Evolutionary conservation across 2,888 invertebrate genomes (phyloP).

Genomic region (Drosophila testacea): DNA sequence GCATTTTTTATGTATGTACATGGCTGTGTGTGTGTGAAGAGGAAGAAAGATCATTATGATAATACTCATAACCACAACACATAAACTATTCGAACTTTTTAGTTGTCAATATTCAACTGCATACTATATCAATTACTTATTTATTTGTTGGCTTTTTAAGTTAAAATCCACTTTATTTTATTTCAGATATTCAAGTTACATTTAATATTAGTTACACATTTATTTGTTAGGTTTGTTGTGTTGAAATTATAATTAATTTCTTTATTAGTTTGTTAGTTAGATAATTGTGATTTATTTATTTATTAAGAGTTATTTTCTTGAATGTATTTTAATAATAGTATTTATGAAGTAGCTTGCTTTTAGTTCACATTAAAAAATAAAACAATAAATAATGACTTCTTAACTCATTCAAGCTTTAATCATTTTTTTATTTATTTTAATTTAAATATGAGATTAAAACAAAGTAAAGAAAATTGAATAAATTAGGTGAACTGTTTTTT

Average conservation of each 20-base stretch:
- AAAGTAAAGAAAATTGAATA: too few species aligned
- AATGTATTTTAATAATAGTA: too few species aligned
- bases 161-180: conserved; percentile 45
- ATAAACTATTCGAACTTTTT: background rate
- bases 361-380: too few species aligned
- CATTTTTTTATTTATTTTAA: background rate
- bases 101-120: background rate
- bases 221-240: too few species aligned
- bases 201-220: too few species aligned
- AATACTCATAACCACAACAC: conserved; percentile 23
- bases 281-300: background rate
- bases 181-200: too few species aligned
- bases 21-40: conserved; percentile 55
- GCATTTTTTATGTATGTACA: conserved; percentile 71
- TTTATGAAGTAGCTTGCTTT: too few species aligned
- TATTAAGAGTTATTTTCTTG: background rate
- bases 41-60: conserved; percentile 22
- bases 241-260: too few species aligned
- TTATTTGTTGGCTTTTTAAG: conserved; percentile 14
- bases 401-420: too few species aligned
- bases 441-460: background rate
- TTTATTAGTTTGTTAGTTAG: too few species aligned
- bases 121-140: background rate
- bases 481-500: too few species aligned
- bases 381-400: too few species aligned